Evolutionary conservation across 1,140 invertebrate species (phyloP).

Genomic region (Lordiphosa stackelbergi): DNA sequence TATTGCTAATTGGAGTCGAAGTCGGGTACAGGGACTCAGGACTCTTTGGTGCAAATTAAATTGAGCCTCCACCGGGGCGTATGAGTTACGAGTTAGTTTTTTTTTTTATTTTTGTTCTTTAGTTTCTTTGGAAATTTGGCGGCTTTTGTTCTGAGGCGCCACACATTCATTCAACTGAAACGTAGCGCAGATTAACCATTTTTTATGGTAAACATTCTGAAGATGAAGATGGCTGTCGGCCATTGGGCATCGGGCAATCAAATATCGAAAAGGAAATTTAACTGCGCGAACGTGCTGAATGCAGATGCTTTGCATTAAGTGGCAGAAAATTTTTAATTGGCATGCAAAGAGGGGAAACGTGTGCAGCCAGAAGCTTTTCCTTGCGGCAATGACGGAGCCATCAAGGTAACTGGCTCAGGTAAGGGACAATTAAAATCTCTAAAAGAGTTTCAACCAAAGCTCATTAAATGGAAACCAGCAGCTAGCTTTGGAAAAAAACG

Average conservation of each 20-base stretch:
- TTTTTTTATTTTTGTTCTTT: slow-evolving; percentile 2
- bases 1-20: slow-evolving; percentile 66
- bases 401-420: not conserved
- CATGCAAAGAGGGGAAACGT: slow-evolving; percentile 20
- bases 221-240: slow-evolving; percentile 22
- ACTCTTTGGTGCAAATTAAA: slow-evolving; percentile 45
- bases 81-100: slow-evolving; percentile 58
- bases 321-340: slow-evolving; percentile 34
- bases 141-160: slow-evolving; percentile 43
- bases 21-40: slow-evolving; percentile 8
- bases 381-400: not conserved
- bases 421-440: not conserved
- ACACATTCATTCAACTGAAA: slow-evolving; percentile 44
- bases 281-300: slow-evolving; percentile 57
- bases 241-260: slow-evolving; percentile 49
- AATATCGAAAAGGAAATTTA: slow-evolving; percentile 40
- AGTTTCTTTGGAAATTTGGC: slow-evolving; percentile 55
- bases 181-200: slow-evolving; percentile 69
- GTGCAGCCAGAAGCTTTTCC: slow-evolving; percentile 7
- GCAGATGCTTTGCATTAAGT: slow-evolving; percentile 19
- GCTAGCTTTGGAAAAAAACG: no score
- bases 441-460: not conserved
- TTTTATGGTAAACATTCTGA: slow-evolving; percentile 66
- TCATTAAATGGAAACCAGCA: no score
- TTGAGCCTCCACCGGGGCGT: slow-evolving; percentile 52